These are phyloP conservation scores for silkworm (Bombyx mori) DNA, from an alignment of 1,140 invertebrate species.

Conservation along the genomic window ASM3026992v2 NC_085115.1:13440501-13441000, in stretches of 20 bases:
- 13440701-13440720: constrained; percentile 66
- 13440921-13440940: constrained; percentile 21
- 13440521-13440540: constrained; percentile 81
- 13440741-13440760: constrained; percentile 57
- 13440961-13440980: constrained; percentile 25
- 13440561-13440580: constrained; percentile 42
- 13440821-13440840: constrained; percentile 65
- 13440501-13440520: constrained; percentile 99
- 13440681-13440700: constrained; percentile 60
- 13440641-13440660: constrained; percentile 59
- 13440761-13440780: constrained; percentile 66
- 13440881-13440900: constrained; percentile 61
- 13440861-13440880: constrained; percentile 66
- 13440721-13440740: constrained; percentile 57
- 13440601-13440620: constrained; percentile 58
- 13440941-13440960: constrained; percentile 21
- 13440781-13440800: constrained; percentile 61
- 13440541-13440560: constrained; percentile 56
- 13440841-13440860: constrained; percentile 59
- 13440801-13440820: constrained; percentile 67
- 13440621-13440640: constrained; percentile 65
- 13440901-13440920: constrained; percentile 27
- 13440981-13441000: constrained; percentile 15
- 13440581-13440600: constrained; percentile 38
- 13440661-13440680: constrained; percentile 50